phyloP scores from a whole-genome alignment of 2,888 invertebrate species.

The Chymomyza amoena region DNA sequence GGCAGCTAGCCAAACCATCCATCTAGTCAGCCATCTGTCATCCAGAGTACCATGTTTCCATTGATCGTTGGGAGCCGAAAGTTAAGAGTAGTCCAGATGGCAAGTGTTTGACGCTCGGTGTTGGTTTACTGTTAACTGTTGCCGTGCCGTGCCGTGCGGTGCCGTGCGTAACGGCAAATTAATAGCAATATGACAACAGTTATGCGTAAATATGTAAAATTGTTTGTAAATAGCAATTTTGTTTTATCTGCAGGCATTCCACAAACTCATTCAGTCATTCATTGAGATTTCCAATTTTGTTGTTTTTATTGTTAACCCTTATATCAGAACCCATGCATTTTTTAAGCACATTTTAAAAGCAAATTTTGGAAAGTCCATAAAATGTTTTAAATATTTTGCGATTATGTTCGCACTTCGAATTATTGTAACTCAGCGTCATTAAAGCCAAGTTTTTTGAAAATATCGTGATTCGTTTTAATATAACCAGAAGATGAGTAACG shows the following conservation, averaged over 20 bases:
- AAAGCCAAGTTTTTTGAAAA: too few species aligned
- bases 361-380: too few species aligned
- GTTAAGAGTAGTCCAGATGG: background rate
- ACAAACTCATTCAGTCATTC: background rate
- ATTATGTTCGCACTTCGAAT: too few species aligned
- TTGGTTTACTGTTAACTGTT: constrained; percentile 54
- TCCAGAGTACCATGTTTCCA: constrained; percentile 12
- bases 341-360: too few species aligned
- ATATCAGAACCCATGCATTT: too few species aligned
- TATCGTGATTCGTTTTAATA: too few species aligned
- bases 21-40: constrained; percentile 61
- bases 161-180: constrained; percentile 25
- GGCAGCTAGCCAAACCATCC: constrained; percentile 35
- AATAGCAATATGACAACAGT: background rate
- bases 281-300: too few species aligned
- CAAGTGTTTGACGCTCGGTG: background rate
- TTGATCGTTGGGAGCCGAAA: background rate
- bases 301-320: too few species aligned
- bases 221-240: constrained; percentile 69
- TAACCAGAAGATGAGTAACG: too few species aligned
- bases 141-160: too few species aligned
- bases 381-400: too few species aligned
- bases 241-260: background rate
- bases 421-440: too few species aligned
- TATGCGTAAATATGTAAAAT: constrained; percentile 63